phyloP scores from a whole-genome alignment of 2,888 invertebrate genomes.

The Andrena bicolor region DNA sequence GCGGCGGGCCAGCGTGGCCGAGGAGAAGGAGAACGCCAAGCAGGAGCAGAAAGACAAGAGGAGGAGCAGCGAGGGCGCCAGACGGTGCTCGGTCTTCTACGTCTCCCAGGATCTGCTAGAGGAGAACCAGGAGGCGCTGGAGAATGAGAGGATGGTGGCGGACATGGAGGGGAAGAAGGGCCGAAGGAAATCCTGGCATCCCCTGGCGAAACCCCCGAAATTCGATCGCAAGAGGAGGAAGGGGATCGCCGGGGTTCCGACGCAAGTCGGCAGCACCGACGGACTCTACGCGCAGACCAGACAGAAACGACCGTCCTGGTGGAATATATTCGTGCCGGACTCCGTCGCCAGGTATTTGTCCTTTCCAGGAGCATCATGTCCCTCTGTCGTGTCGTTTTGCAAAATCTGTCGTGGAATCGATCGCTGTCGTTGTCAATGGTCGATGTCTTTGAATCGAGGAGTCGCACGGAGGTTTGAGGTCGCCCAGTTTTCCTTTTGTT shows the following conservation, averaged over 20 bases:
- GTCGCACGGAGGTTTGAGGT: background rate
- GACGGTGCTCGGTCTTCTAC: slow-evolving; percentile 82
- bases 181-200: slow-evolving; percentile 89
- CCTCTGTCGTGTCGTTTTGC: background rate
- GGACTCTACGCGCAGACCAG: slow-evolving; percentile 84
- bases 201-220: slow-evolving; percentile 79
- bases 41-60: slow-evolving; percentile 73
- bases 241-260: slow-evolving; percentile 83
- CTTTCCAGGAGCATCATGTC: background rate
- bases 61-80: slow-evolving; percentile 67
- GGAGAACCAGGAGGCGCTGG: slow-evolving; percentile 74
- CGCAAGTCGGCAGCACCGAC: slow-evolving; percentile 85
- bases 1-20: slow-evolving; percentile 78
- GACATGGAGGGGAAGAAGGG: slow-evolving; percentile 86
- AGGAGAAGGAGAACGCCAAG: slow-evolving; percentile 74
- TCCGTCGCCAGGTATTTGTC: slow-evolving; percentile 79
- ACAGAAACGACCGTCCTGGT: slow-evolving; percentile 94
- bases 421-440: background rate
- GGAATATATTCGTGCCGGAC: slow-evolving; percentile 95
- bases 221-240: slow-evolving; percentile 86
- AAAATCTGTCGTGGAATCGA: slow-evolving; percentile 1
- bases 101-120: slow-evolving; percentile 80
- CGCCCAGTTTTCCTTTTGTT: background rate
- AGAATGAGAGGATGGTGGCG: slow-evolving; percentile 60
- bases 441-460: background rate